phyloP scores from a whole-genome alignment of 2,113 vertebrate species.

The Siphamia tubifer region DNA sequence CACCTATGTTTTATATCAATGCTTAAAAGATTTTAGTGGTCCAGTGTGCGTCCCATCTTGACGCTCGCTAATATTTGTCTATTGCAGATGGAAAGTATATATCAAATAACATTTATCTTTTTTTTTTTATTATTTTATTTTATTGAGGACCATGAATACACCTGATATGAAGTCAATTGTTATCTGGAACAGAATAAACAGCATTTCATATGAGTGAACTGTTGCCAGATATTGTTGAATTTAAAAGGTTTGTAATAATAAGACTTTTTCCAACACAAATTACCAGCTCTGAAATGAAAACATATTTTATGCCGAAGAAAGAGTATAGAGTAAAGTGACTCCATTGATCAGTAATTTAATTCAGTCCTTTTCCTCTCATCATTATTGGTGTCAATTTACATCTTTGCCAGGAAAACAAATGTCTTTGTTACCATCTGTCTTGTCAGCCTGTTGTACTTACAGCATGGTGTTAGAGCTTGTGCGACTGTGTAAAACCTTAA shows the following conservation, averaged over 20 bases:
- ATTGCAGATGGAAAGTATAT: too few species aligned
- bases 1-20: too few species aligned
- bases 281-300: neutral
- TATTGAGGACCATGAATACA: too few species aligned
- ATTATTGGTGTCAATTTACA: slow-evolving; percentile 23
- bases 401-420: slow-evolving; percentile 18
- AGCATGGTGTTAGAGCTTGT: neutral
- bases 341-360: slow-evolving; percentile 22
- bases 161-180: too few species aligned
- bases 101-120: too few species aligned
- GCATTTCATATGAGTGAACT: too few species aligned
- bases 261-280: neutral
- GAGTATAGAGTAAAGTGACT: neutral
- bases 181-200: too few species aligned
- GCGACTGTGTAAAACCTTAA: slow-evolving; percentile 9
- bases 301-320: neutral
- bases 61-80: too few species aligned
- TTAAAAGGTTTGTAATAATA: neutral
- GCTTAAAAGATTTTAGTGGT: too few species aligned
- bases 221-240: neutral
- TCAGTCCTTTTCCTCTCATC: slow-evolving; percentile 1
- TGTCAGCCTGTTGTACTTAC: slow-evolving; percentile 7
- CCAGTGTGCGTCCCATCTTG: too few species aligned
- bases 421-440: slow-evolving; percentile 16
- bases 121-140: too few species aligned